Base-by-base conservation (phyloP, 2,113 vertebrate species). In the Pardalotus punctatus region DNA sequence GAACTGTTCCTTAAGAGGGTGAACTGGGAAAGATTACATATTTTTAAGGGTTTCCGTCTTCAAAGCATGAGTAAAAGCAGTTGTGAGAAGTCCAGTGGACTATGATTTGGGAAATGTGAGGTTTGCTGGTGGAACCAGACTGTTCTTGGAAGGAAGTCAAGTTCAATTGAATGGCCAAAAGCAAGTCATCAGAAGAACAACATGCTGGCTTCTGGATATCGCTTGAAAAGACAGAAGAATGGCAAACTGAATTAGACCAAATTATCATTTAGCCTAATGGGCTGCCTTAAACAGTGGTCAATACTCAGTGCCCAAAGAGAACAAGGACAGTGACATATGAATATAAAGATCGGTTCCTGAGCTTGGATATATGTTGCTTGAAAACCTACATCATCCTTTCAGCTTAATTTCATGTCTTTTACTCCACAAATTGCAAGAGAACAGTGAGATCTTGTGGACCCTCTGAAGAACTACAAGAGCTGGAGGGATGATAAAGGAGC, bases 271-370 rank as follows among this genome's bases (percentile, higher is more conserved):
- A 54, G 51, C 13, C 18, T 70, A 27, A 20, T 29, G 64, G 17
- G 25, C 45, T 73, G 47, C 51, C 38, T 62, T 65, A 51, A 81
- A 69, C 33, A 54, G 15, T 19, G 9, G 10, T 62, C 16, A 54
- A 6, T 40, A 78, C 17, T 58, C 42, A n/a, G 13, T 60, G 58
- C 14, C 7, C 33, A 76, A 33, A 53, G 33, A 42, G 31, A 54
- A 48, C 29, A 54, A 54, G 16, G 12, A 27, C 8, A 36, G 18
- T 6, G 7, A 24, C 25, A 54, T 16, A 42, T 0, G 0, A 83
- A 69, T 61, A 62, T 5, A 61, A 8, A 80, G 14, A 48, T 33
- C 25, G 45, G 36, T 16, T 90, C 17, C 22, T 6, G 1, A 86
- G 35, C 5, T 77, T 57, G 36, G 10, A 47, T 84, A 47, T 20